phyloP scores from a whole-genome alignment of 2,888 invertebrate genomes.

The Eilema depressum region DNA sequence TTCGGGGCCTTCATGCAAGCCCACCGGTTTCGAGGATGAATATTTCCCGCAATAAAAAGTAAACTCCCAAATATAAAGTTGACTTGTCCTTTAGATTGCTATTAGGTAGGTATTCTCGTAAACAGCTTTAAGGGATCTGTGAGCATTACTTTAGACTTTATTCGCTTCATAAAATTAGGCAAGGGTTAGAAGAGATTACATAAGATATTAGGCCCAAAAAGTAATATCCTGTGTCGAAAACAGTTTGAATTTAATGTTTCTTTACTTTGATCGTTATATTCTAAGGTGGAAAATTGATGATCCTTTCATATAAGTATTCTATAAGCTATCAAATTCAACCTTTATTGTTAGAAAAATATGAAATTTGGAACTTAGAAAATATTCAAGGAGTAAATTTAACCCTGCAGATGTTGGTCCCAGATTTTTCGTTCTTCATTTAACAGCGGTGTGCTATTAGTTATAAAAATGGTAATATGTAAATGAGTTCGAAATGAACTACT shows the following conservation, averaged over 20 bases:
- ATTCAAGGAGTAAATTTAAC: too few species aligned
- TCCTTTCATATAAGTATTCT: not conserved
- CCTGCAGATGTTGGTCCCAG: too few species aligned
- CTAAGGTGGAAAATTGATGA: not conserved
- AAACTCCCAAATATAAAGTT: not conserved
- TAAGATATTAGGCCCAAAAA: conserved; percentile 23
- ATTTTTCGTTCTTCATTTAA: not conserved
- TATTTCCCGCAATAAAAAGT: not conserved
- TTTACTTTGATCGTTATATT: not conserved
- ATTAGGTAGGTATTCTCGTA: conserved; percentile 34
- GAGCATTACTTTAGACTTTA: conserved; percentile 38
- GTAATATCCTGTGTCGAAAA: conserved; percentile 27
- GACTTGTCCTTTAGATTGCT: conserved; percentile 16
- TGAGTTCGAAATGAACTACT: too few species aligned
- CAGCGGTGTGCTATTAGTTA: not conserved
- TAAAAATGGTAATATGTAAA: not conserved
- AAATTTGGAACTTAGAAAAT: too few species aligned
- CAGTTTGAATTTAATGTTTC: conserved; percentile 12
- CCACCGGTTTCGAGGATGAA: too few species aligned
- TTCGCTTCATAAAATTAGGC: conserved; percentile 44
- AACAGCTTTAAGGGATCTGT: conserved; percentile 44
- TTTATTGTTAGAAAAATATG: too few species aligned
- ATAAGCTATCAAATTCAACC: not conserved
- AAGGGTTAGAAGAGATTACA: conserved; percentile 40
- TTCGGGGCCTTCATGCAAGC: too few species aligned